Evolutionary conservation across 1,140 invertebrate genomes (phyloP).

Genomic region (Megathymus violae): DNA sequence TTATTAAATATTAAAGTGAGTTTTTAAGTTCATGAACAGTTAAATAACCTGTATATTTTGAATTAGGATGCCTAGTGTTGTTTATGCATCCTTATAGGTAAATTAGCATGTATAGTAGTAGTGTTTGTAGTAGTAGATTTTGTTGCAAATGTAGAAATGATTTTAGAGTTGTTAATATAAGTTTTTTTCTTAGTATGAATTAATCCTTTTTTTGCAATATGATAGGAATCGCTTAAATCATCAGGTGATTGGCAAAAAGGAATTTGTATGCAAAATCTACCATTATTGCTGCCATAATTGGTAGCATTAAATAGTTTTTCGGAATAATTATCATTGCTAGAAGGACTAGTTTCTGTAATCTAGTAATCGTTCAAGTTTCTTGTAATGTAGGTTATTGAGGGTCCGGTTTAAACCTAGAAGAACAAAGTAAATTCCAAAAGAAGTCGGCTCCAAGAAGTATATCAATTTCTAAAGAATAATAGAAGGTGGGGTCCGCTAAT

Average conservation of each 20-base stretch:
- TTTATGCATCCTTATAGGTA: slow-evolving; percentile 31
- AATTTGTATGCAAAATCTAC: slow-evolving; percentile 18
- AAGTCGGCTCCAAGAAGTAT: slow-evolving; percentile 5
- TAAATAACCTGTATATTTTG: slow-evolving; percentile 22
- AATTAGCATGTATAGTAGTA: slow-evolving; percentile 2
- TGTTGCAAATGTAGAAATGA: not conserved
- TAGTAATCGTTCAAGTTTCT: slow-evolving; percentile 11
- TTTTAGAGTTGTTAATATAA: slow-evolving; percentile 3
- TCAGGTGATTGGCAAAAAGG: slow-evolving; percentile 5
- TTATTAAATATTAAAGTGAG: slow-evolving; percentile 8
- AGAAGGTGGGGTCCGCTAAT: slow-evolving; percentile 52
- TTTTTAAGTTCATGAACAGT: not conserved
- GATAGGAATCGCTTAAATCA: slow-evolving; percentile 12
- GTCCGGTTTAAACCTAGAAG: not conserved
- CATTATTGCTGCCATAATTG: not conserved
- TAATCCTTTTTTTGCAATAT: slow-evolving; percentile 13
- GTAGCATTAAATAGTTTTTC: slow-evolving; percentile 13
- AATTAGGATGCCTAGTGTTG: slow-evolving; percentile 20
- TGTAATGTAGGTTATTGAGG: slow-evolving; percentile 4
- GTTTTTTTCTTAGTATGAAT: slow-evolving; percentile 3
- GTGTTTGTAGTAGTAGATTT: not conserved
- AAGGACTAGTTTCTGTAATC: not conserved
- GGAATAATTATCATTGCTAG: not conserved
- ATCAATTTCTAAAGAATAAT: slow-evolving; percentile 41
- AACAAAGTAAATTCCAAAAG: slow-evolving; percentile 1